Conservation (phyloP, 1,140 invertebrate species). For the Caenorhabditis tropicalis region DNA sequence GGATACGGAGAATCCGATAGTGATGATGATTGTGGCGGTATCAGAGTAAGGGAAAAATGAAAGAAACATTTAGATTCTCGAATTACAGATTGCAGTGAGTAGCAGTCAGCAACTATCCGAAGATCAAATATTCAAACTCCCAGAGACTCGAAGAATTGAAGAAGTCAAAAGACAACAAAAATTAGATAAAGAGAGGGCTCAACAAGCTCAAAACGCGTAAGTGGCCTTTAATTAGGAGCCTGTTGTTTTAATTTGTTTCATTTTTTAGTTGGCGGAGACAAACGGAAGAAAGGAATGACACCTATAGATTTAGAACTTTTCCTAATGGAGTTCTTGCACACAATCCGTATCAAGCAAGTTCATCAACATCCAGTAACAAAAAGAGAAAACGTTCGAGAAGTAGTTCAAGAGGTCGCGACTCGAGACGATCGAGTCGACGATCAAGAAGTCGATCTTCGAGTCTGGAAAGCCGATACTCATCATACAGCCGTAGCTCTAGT, state of each 20-base stretch:
- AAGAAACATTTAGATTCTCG: not conserved
- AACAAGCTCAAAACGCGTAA: too few species aligned
- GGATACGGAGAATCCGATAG: not conserved
- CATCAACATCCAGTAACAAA: too few species aligned
- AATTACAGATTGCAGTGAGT: not conserved
- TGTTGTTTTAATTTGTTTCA: too few species aligned
- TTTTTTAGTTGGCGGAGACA: too few species aligned
- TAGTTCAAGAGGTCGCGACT: not conserved
- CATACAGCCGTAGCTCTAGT: not conserved
- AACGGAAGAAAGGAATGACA: too few species aligned
- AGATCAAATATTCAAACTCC: not conserved
- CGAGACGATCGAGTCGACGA: not conserved
- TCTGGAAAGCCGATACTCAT: not conserved
- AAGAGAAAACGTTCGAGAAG: too few species aligned
- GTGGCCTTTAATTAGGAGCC: too few species aligned
- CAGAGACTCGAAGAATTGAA: not conserved
- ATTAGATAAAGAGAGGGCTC: too few species aligned
- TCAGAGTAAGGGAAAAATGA: not conserved
- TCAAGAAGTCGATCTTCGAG: not conserved
- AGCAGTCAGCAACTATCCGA: not conserved
- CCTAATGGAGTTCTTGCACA: too few species aligned
- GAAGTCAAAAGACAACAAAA: too few species aligned
- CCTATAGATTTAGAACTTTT: too few species aligned
- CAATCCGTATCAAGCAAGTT: too few species aligned
- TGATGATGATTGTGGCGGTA: not conserved